Base-by-base conservation (phyloP, 1,140 invertebrate genomes). In the Drosophila persimilis region DNA sequence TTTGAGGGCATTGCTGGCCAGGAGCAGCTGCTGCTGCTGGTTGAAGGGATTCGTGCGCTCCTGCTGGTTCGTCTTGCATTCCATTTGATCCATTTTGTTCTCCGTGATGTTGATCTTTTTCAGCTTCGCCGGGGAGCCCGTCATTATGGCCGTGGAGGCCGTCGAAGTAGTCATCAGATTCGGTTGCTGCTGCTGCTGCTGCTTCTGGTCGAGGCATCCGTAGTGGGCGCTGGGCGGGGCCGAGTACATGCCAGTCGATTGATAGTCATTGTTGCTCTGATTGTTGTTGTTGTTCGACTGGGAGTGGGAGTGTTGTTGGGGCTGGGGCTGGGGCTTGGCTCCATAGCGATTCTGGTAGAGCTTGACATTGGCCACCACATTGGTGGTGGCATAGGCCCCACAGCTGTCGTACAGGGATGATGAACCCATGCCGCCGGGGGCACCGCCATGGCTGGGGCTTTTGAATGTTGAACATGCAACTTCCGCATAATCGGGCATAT, bases 401-500 rank as follows among this genome's bases (percentile, higher is more conserved):
- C 90, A 91, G 78, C 90, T 91, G 63, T 91, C 91, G 53, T 91
- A 91, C 46, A 91, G 77, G 43, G 90, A 89, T 46, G 75, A 70
- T 41, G 50, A 57, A 50, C 65, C 39, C 60, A 64, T 52, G 15
- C 54, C 43, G 20, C 29, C 66, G 29, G 17, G 17, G n/a, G 41
- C 31, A 26, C 35, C 53, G 50, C 65, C 73, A 39, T 80, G 77
- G 67, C 85, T 81, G 44, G 90, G 86, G 56, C 81, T 89, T 86
- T 91, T 91, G 76, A 91, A 91, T 80, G 91, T 91, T 70, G 91
- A 91, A 74, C 91, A 91, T 70, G 90, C 92, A 45, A 93, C 92
- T 89, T 93, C 92, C 61, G 92, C 92, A 74, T 93, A 93, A 80
- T 93, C 92, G 29, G 92, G 91, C 81, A 92, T 92, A 66, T 91